Conservation (phyloP, 2,797 vertebrate species). For the Staurois parvus region DNA sequence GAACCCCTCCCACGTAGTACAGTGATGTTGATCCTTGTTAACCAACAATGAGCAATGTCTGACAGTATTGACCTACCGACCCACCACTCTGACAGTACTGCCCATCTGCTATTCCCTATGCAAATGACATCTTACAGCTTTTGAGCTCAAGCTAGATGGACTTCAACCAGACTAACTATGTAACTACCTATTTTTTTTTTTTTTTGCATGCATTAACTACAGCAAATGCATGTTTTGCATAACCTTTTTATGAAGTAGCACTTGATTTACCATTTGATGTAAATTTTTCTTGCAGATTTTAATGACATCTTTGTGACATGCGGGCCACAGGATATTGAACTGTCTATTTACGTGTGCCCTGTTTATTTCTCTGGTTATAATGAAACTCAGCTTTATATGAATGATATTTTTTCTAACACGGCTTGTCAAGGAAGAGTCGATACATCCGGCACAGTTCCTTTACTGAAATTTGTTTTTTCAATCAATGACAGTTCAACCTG, state of each 20-base stretch:
- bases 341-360: slow-evolving; percentile 75
- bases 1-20: no score
- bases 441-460: slow-evolving; percentile 66
- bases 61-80: no score
- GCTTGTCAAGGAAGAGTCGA: slow-evolving; percentile 72
- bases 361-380: slow-evolving; percentile 77
- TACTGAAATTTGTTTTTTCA: slow-evolving; percentile 76
- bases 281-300: slow-evolving; percentile 56
- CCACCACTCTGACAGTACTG: no score
- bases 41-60: no score
- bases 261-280: not conserved
- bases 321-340: slow-evolving; percentile 72
- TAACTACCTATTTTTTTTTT: no score
- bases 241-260: not conserved
- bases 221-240: not conserved
- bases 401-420: slow-evolving; percentile 61
- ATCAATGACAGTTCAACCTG: slow-evolving; percentile 75
- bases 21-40: no score
- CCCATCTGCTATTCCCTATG: no score
- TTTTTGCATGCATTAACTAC: not conserved
- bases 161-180: no score
- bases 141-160: no score
- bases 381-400: slow-evolving; percentile 72
- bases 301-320: slow-evolving; percentile 76
- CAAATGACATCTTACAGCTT: no score